phyloP scores from a whole-genome alignment of 2,888 invertebrate species.

The Hartigia nigra region DNA sequence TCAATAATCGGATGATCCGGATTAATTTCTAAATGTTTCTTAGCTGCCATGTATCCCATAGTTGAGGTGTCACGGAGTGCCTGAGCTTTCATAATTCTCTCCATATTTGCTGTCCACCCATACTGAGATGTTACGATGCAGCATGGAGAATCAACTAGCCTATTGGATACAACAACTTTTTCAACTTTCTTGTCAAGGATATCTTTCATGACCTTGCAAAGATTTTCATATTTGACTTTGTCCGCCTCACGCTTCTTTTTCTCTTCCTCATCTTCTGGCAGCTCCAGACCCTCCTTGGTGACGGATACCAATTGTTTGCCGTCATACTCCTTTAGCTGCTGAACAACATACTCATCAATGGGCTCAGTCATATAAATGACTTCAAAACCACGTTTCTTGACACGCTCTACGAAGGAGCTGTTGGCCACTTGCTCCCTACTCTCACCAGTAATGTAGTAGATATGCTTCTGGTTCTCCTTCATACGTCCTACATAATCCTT shows the following conservation, averaged over 20 bases:
- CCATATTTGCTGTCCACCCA: conserved; percentile 81
- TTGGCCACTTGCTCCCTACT: conserved; percentile 71
- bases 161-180: conserved; percentile 74
- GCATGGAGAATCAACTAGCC: conserved; percentile 75
- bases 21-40: conserved; percentile 78
- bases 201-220: conserved; percentile 76
- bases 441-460: conserved; percentile 77
- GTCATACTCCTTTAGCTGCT: conserved; percentile 77
- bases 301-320: conserved; percentile 75
- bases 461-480: conserved; percentile 77
- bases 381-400: conserved; percentile 75
- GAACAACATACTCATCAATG: conserved; percentile 78
- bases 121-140: conserved; percentile 79
- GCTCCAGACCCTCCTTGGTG: conserved; percentile 75
- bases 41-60: conserved; percentile 81
- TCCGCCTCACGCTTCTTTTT: conserved; percentile 75
- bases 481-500: conserved; percentile 76
- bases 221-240: conserved; percentile 72
- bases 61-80: conserved; percentile 75
- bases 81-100: conserved; percentile 79
- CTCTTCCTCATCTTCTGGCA: conserved; percentile 76
- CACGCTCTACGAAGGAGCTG: conserved; percentile 76
- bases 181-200: conserved; percentile 78
- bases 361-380: conserved; percentile 77
- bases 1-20: conserved; percentile 76